Evolutionary conservation across 2,113 vertebrate species (phyloP), one percentile per base, ranked within the genome.

Genomic region (Atrichornis clamosus): DNA sequence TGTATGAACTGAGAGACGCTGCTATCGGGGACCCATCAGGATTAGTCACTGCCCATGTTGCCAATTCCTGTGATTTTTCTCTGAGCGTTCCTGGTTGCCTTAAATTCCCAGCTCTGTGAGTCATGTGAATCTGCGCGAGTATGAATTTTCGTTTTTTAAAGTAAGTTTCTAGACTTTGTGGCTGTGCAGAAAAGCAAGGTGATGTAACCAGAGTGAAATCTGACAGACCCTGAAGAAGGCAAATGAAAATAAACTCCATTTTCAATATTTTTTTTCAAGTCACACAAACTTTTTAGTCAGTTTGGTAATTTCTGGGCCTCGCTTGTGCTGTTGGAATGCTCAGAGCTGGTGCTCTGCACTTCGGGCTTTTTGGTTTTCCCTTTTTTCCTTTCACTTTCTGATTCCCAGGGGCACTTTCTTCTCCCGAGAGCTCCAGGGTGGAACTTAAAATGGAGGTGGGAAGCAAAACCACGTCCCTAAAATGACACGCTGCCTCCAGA

Each of bases 11-110:
- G 11, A 32, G 86, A 76, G 42, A 18, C 4, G 30, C 13, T 41
- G 87, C 80, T 94, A 92, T 95, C 87, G 1, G 73, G 93, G 84
- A 93, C 69, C 91, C 89, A 94, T 86, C 90, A 55, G 90, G 73
- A 90, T 95, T 90, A 95, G 58, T 93, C 90, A 91, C 6, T 33
- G 92, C 87, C 87, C 32, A 0, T 4, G 39, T 13, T 92, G 95
- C 82, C 90, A 88, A 26, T 69, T 90, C 70, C 49, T 30, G 80
- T 68, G 7, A 11, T 78, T 93, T 84, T 81, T 76, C 89, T 50
- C 7, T 0, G 6, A 91, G 84, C 4, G 0, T 84, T 90, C 87
- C 24, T 3, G n/a, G 74, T 74, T 46, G 64, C 82, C 78, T 47
- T 80, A 82, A 82, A 91, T 84, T 63, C 96, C 90, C 92, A 68